Evolutionary conservation across 2,888 invertebrate genomes (phyloP), one percentile per base, ranked within the genome.

Genomic region (Pocota personata): DNA sequence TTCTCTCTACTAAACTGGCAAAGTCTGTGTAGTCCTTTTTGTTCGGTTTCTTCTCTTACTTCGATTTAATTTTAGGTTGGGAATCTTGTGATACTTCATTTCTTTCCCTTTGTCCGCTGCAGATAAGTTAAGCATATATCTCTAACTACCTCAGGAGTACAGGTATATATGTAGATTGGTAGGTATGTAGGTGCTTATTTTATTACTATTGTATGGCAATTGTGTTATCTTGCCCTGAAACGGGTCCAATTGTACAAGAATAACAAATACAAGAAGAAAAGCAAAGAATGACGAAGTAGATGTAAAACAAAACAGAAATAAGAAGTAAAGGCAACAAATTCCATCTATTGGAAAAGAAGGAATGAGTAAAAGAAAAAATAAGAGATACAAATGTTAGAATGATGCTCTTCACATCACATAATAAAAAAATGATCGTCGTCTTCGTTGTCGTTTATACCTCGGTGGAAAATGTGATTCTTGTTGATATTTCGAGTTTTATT

Each of bases 21-120:
- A 14, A 14, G 40, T 7, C 19, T 19, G 32, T 46, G n/a, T 40
- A n/a, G 50, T 32, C 46, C 32, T 10, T 46, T 30, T 77, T 52
- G 58, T 50, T 69, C 27, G 21, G 35, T 32, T 52, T 27, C 50
- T 37, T 19, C 8, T 43, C 69, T 58, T 19, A 12, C 37, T 75
- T 78, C 24, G 52, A 62, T 78, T 78, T 71, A 69, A 78, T 57
- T 71, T 78, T 78, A 69, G 77, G 77, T 69, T 76, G 57, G 19
- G 66, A 66, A 76, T 75, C 55, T 62, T 40, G 19, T 27, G n/a
- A n/a, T n/a, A n/a, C n/a, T 40, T 40, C 8, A 32, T 46, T 48
- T 35, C 16, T 12, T 40, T 14, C 27, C 37, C 16, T 40, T 67
- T 24, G n/a, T 21, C 12, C 57, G 50, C 32, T 58, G 35, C 58